These are phyloP conservation scores for Daktulosphaira vitifoliae DNA, from an alignment of 1,140 invertebrate species.

Conservation along the genomic window DNA sequence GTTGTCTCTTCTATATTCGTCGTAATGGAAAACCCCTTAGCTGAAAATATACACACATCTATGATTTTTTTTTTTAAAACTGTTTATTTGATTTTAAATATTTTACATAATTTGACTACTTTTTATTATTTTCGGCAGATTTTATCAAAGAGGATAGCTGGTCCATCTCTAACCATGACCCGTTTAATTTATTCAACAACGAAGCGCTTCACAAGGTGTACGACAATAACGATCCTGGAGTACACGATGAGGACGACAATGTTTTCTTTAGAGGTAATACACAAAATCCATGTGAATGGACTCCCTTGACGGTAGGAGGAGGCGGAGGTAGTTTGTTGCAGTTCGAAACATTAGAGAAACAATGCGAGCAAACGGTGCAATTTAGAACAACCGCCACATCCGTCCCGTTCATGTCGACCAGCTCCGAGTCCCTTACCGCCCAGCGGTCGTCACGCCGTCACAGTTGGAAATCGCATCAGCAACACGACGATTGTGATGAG, in stretches of 20 bases:
- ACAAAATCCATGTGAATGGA: background rate
- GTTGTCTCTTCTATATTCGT: too few species aligned
- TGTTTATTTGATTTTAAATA: too few species aligned
- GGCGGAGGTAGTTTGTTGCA: constrained; percentile 56
- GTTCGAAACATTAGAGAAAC: constrained; percentile 67
- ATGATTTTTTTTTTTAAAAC: too few species aligned
- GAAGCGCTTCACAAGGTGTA: background rate
- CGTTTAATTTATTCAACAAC: constrained; percentile 11
- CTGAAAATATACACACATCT: too few species aligned
- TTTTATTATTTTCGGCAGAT: constrained; percentile 2
- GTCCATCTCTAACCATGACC: background rate
- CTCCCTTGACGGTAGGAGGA: background rate
- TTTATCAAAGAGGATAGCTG: constrained; percentile 20
- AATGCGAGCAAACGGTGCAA: constrained; percentile 44
- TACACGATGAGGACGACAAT: constrained; percentile 44
- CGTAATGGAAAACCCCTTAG: too few species aligned
- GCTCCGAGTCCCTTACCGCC: constrained; percentile 17
- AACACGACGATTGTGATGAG: constrained; percentile 35
- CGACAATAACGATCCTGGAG: constrained; percentile 43
- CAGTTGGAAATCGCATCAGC: constrained; percentile 41
- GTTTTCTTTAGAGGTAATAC: constrained; percentile 23
- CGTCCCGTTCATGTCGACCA: constrained; percentile 36
- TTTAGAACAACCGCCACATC: constrained; percentile 39
- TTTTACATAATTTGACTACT: too few species aligned
- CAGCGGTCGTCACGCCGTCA: constrained; percentile 22